These are phyloP conservation scores for Lepus oiostolus DNA, from an alignment of 2,797 vertebrate genomes.

Conservation along the genomic window DNA sequence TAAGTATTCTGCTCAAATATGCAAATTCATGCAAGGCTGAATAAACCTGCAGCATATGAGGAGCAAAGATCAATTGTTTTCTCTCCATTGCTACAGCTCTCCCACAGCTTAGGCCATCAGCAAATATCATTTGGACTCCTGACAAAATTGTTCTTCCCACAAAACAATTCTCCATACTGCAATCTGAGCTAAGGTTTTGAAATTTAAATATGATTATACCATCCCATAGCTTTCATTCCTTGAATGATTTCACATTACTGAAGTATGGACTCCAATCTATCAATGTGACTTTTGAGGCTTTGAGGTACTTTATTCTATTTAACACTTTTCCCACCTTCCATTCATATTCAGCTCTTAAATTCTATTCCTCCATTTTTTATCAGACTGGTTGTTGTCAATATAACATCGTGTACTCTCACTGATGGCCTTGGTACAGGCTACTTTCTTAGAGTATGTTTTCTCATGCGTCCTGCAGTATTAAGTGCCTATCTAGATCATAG, in stretches of 20 bases:
- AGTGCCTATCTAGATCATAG: not conserved
- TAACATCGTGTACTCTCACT: not conserved
- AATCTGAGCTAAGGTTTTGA: not conserved
- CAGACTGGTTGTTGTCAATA: not conserved
- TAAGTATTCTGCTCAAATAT: not conserved
- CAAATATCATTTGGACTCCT: constrained; percentile 1
- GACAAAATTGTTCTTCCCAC: not conserved
- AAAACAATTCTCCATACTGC: not conserved
- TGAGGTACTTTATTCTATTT: not conserved
- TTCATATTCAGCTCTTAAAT: not conserved
- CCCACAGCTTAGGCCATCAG: not conserved
- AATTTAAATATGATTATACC: not conserved
- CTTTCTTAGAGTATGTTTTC: not conserved
- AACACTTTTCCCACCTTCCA: not conserved
- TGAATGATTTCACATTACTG: not conserved
- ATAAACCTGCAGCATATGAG: not conserved
- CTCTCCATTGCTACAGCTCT: not conserved
- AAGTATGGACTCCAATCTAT: not conserved
- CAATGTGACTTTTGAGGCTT: not conserved
- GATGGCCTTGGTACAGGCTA: not conserved
- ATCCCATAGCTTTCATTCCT: not conserved
- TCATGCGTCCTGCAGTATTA: not conserved
- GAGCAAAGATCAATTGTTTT: not conserved
- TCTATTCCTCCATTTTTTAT: not conserved
- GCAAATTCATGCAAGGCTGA: not conserved